A percentile compares a stretch with the other conserved stretches of the same genome.
Evolutionary conservation across 2,888 invertebrate genomes (phyloP).

Genomic region (Drosophila pseudotakahashii): DNA sequence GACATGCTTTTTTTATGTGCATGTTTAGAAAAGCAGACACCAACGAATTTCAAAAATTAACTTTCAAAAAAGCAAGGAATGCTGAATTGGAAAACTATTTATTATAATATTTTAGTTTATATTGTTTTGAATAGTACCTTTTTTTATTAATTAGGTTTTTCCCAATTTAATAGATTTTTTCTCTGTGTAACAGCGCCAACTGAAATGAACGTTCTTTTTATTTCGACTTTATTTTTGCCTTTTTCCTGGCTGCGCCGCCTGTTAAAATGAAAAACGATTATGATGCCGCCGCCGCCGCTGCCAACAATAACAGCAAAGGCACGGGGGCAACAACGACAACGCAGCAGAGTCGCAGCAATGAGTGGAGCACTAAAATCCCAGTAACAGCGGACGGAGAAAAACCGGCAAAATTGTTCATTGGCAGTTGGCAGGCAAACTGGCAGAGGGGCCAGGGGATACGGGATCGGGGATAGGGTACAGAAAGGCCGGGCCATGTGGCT

Average conservation of each 20-base stretch:
- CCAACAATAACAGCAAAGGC: constrained; percentile 9
- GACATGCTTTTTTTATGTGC: too few species aligned
- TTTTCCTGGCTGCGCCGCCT: constrained; percentile 53
- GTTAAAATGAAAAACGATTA: constrained; percentile 61
- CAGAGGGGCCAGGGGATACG: constrained; percentile 14
- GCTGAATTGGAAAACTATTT: too few species aligned
- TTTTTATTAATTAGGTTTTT: too few species aligned
- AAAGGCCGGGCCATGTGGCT: constrained; percentile 32
- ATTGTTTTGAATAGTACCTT: too few species aligned
- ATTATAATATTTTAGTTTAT: too few species aligned
- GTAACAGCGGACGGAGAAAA: constrained; percentile 43
- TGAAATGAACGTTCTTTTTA: constrained; percentile 55
- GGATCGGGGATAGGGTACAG: constrained; percentile 8
- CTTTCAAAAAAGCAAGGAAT: too few species aligned
- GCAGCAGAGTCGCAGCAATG: constrained; percentile 38
- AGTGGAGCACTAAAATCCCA: constrained; percentile 47
- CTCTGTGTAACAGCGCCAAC: constrained; percentile 28
- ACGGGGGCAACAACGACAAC: constrained; percentile 15
- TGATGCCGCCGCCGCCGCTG: constrained; percentile 45
- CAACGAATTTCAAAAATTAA: too few species aligned
- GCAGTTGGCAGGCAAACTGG: constrained; percentile 41
- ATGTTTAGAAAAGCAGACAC: too few species aligned
- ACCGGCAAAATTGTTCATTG: constrained; percentile 56
- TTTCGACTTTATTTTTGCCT: constrained; percentile 49
- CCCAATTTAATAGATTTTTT: not conserved